Evolutionary conservation across 2,113 vertebrate genomes (phyloP).

Genomic region (Corythornis cristatus): DNA sequence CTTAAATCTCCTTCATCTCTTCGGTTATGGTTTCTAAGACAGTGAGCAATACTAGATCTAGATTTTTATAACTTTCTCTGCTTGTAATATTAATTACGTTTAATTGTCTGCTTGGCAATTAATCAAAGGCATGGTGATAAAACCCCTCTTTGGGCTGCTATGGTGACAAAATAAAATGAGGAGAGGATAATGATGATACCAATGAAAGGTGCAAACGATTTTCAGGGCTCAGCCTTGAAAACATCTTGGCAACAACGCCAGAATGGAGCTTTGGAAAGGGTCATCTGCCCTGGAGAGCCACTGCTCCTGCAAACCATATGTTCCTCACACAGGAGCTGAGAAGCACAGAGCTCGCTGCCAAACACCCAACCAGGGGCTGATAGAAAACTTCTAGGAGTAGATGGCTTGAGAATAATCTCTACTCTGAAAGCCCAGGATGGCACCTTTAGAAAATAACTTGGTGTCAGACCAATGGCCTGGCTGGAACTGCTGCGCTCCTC

Average conservation of each 20-base stretch:
- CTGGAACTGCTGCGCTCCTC: neutral
- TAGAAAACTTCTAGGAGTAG: neutral
- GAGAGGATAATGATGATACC: neutral
- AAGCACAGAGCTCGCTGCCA: neutral
- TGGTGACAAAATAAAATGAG: neutral
- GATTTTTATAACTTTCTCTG: neutral
- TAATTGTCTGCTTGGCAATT: neutral
- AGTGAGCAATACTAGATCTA: neutral
- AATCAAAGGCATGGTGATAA: neutral
- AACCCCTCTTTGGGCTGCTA: neutral
- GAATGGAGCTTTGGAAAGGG: neutral
- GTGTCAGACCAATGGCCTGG: neutral
- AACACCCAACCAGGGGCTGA: neutral
- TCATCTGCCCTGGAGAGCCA: neutral
- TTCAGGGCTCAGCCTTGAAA: neutral
- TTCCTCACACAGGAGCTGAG: neutral
- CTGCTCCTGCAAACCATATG: neutral
- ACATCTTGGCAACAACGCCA: neutral
- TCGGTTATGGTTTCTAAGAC: neutral
- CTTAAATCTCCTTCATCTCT: neutral
- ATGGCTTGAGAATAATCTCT: neutral
- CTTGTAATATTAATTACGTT: neutral
- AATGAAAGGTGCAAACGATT: neutral
- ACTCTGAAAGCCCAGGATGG: neutral
- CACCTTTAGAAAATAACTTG: neutral